Conservation (phyloP, 2,888 invertebrate species). For the Caenorhabditis wallacei region DNA sequence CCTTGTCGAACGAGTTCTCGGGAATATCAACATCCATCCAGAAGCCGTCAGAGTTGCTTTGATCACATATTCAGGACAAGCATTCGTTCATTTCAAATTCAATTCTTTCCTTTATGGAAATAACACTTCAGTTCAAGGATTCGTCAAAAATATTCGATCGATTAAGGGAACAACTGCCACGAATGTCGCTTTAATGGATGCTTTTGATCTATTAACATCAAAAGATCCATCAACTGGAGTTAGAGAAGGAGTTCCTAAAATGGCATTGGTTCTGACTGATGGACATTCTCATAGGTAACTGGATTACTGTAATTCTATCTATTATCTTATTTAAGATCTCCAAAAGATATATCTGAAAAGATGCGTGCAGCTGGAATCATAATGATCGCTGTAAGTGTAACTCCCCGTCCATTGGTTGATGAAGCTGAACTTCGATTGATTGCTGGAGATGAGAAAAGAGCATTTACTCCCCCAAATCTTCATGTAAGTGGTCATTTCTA, state of each 20-base stretch:
- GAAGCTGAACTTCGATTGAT: slow-evolving; percentile 78
- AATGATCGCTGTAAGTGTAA: slow-evolving; percentile 78
- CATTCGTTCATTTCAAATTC: slow-evolving; percentile 80
- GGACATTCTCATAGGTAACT: slow-evolving; percentile 79
- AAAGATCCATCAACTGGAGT: slow-evolving; percentile 72
- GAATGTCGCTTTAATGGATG: slow-evolving; percentile 76
- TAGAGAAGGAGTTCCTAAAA: slow-evolving; percentile 74
- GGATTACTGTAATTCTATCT: background rate
- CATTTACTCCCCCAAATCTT: slow-evolving; percentile 79
- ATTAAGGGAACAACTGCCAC: slow-evolving; percentile 81
- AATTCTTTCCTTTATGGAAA: slow-evolving; percentile 76
- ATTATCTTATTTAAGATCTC: slow-evolving; percentile 67
- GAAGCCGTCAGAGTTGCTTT: slow-evolving; percentile 81
- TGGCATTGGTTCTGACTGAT: slow-evolving; percentile 81
- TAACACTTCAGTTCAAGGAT: slow-evolving; percentile 77
- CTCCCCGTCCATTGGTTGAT: slow-evolving; percentile 76
- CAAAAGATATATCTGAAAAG: slow-evolving; percentile 64
- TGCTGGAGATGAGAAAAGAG: slow-evolving; percentile 73
- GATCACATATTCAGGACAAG: slow-evolving; percentile 79
- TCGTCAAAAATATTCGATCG: slow-evolving; percentile 75
- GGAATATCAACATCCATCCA: slow-evolving; percentile 81
- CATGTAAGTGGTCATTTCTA: slow-evolving; percentile 44
- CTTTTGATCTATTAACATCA: slow-evolving; percentile 74
- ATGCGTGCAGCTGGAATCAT: slow-evolving; percentile 71
- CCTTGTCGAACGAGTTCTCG: slow-evolving; percentile 77